Conservation (phyloP, 2,888 invertebrate species). For the Lasioglossum malachurum region DNA sequence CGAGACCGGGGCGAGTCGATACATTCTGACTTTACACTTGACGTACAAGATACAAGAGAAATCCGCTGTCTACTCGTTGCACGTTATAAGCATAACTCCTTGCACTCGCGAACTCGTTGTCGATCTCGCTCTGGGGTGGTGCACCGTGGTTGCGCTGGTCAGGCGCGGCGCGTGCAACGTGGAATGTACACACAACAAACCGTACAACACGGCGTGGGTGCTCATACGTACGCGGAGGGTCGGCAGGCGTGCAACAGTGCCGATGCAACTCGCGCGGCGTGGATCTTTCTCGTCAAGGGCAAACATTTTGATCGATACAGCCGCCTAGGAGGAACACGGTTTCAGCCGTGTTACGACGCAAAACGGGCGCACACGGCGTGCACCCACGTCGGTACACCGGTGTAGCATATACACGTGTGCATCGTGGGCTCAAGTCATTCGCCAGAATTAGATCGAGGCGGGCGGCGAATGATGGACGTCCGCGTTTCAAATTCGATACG, state of each 20-base stretch:
- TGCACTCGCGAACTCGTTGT: too few relatives aligned
- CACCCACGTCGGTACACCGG: slow-evolving; percentile 49
- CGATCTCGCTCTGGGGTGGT: neutral
- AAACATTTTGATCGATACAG: slow-evolving; percentile 62
- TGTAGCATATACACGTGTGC: slow-evolving; percentile 31
- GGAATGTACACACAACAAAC: neutral
- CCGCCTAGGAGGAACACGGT: slow-evolving; percentile 37
- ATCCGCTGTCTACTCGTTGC: too few relatives aligned
- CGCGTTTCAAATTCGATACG: slow-evolving; percentile 41
- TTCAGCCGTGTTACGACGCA: slow-evolving; percentile 44
- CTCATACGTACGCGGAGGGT: neutral
- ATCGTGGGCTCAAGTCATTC: slow-evolving; percentile 76
- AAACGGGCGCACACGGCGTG: slow-evolving; percentile 51
- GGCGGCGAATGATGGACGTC: slow-evolving; percentile 65
- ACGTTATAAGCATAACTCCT: too few relatives aligned
- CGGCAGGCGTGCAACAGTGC: neutral
- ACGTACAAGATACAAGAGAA: too few relatives aligned
- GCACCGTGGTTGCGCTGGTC: neutral
- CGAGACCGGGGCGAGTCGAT: too few relatives aligned
- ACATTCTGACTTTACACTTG: too few relatives aligned
- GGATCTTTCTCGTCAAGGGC: slow-evolving; percentile 61
- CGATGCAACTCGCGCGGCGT: slow-evolving; percentile 21
- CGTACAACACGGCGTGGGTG: neutral
- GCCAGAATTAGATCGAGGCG: slow-evolving; percentile 77
- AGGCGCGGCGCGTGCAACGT: neutral